Conservation (phyloP, 2,113 vertebrate genomes). For the Oreochromis tanganicae region DNA sequence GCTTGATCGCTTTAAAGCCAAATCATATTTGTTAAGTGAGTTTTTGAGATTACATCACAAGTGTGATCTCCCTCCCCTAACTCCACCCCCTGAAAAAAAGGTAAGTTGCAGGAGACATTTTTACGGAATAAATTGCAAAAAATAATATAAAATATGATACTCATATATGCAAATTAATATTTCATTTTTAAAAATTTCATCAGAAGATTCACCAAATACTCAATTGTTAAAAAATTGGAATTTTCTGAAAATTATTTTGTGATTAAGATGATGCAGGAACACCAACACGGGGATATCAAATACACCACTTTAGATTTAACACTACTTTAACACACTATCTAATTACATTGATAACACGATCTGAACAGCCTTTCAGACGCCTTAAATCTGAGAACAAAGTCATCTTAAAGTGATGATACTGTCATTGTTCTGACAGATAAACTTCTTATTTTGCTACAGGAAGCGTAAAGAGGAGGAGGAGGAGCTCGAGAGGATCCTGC, state of each 20-base stretch:
- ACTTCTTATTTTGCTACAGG: slow-evolving; percentile 34
- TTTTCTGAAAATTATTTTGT: not conserved
- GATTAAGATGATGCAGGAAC: not conserved
- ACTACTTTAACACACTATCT: not conserved
- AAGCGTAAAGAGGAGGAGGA: slow-evolving; percentile 78
- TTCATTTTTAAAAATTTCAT: not conserved
- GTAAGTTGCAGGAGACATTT: not conserved
- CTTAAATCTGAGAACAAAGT: not conserved
- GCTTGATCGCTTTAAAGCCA: not conserved
- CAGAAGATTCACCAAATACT: not conserved
- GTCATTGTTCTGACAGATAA: not conserved
- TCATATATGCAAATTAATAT: not conserved
- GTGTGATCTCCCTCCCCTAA: not conserved
- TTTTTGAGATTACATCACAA: not conserved
- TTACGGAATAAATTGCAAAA: not conserved
- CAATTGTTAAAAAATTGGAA: not conserved
- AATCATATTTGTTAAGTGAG: not conserved
- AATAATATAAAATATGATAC: not conserved
- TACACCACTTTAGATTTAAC: not conserved
- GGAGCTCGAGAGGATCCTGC: slow-evolving; percentile 86
- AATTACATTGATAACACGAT: not conserved
- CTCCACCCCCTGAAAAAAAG: not conserved
- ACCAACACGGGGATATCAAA: not conserved
- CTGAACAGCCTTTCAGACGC: not conserved
- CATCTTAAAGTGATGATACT: not conserved